Conservation (phyloP, 2,888 invertebrate genomes). For the Strigamia maritima region DNA sequence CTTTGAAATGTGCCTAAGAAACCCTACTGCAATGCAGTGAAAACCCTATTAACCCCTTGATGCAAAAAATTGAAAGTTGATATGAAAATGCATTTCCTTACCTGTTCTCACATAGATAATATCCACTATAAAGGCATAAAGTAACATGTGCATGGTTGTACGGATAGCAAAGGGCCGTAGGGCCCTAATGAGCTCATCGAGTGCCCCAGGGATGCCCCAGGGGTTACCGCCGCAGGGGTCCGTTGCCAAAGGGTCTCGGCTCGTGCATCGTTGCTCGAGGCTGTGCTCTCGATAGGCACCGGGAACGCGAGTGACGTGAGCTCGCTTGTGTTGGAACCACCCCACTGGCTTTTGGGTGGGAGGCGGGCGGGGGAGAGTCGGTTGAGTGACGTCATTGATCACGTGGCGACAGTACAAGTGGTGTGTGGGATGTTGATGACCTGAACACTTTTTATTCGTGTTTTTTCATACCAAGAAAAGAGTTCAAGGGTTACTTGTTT, state of each 20-base stretch:
- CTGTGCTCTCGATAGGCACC: conserved; percentile 10
- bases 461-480: background rate
- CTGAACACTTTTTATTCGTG: conserved; percentile 4
- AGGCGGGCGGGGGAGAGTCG: conserved; percentile 5
- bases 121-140: conserved; percentile 43
- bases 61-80: background rate
- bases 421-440: conserved; percentile 10
- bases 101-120: conserved; percentile 43
- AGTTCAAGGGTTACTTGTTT: background rate
- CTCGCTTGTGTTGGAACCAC: conserved; percentile 5
- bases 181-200: conserved; percentile 15
- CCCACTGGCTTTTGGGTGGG: conserved; percentile 15
- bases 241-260: conserved; percentile 15
- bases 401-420: background rate
- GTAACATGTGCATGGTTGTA: conserved; percentile 43
- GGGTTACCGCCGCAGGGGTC: conserved; percentile 15
- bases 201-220: conserved; percentile 10
- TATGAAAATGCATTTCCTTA: conserved; percentile 35
- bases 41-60: background rate
- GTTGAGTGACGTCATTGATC: conserved; percentile 1
- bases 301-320: conserved; percentile 15
- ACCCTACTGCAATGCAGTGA: background rate
- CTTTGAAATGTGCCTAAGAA: background rate
- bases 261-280: conserved; percentile 2
- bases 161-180: conserved; percentile 15